Percentiles rank a stretch among this genome's conserved stretches.
These are phyloP conservation scores for Pterostichus madidus DNA, from an alignment of 2,888 invertebrate species.

Conservation along the genomic window DNA sequence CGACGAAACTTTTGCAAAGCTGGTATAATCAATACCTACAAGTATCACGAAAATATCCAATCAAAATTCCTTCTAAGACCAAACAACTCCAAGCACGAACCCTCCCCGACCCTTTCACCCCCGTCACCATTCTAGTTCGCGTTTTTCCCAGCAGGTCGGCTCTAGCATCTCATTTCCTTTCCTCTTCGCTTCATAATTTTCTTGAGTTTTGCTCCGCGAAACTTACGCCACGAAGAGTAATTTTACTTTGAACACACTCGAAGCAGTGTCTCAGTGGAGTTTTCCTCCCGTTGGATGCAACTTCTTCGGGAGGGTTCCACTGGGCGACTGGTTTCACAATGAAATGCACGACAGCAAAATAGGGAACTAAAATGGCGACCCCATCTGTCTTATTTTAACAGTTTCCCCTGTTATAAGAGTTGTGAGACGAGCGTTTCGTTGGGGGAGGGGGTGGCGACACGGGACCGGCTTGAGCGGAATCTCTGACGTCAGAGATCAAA, in stretches of 20 bases:
- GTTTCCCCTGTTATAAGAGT: constrained; percentile 67
- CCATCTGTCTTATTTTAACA: constrained; percentile 76
- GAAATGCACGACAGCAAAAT: constrained; percentile 76
- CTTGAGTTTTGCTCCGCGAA: constrained; percentile 74
- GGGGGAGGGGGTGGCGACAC: not conserved
- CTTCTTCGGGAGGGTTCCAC: constrained; percentile 50
- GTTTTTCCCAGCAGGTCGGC: constrained; percentile 41
- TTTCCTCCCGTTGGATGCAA: constrained; percentile 62
- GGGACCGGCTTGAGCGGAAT: constrained; percentile 3
- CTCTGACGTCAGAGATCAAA: constrained; percentile 34
- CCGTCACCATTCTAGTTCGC: constrained; percentile 12
- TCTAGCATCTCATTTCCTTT: constrained; percentile 60
- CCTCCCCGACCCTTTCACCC: not conserved
- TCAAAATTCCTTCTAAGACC: constrained; percentile 23
- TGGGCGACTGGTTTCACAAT: constrained; percentile 72
- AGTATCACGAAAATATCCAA: constrained; percentile 24
- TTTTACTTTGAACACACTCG: constrained; percentile 76
- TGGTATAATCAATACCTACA: constrained; percentile 6
- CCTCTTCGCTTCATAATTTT: constrained; percentile 74
- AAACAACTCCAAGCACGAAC: not conserved
- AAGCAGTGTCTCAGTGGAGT: constrained; percentile 71
- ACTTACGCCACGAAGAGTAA: constrained; percentile 75
- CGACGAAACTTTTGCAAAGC: not conserved
- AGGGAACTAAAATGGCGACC: constrained; percentile 75
- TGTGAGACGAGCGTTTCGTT: constrained; percentile 33